These are phyloP conservation scores for Meloe dianella DNA, from an alignment of 2,888 invertebrate species.

Conservation along the genomic window DNA sequence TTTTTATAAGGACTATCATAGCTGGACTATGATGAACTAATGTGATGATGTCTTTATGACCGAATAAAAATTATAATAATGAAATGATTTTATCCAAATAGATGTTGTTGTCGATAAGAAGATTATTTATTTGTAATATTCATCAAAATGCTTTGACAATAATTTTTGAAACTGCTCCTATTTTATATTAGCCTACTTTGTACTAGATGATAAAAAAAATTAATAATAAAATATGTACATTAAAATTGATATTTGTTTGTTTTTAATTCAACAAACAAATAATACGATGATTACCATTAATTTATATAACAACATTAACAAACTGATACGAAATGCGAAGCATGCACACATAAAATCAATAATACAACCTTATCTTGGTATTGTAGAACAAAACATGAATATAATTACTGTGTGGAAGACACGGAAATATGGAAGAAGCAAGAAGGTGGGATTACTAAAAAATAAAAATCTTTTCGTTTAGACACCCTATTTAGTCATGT, in stretches of 20 bases:
- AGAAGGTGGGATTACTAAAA: no score
- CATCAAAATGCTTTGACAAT: conserved; percentile 47
- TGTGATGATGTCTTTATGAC: conserved; percentile 43
- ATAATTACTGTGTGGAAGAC: no score
- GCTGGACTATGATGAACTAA: conserved; percentile 46
- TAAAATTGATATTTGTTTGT: conserved; percentile 1
- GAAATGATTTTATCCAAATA: conserved; percentile 9
- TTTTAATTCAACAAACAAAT: neutral
- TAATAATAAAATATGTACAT: conserved; percentile 20
- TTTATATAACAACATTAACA: neutral
- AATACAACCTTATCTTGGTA: neutral
- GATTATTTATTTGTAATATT: conserved; percentile 7
- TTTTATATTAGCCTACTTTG: conserved; percentile 48
- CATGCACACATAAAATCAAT: no score
- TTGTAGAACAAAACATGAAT: no score
- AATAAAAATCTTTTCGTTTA: no score
- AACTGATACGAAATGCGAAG: neutral
- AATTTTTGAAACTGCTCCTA: conserved; percentile 46
- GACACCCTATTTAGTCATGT: no score
- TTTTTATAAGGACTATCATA: conserved; percentile 33
- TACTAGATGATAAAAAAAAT: conserved; percentile 34
- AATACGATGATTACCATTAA: neutral
- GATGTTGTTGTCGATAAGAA: neutral
- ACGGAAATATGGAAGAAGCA: no score
- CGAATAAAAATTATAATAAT: conserved; percentile 26